Evolutionary conservation across 1,140 invertebrate species (phyloP).

Genomic region (Caenorhabditis inopinata): DNA sequence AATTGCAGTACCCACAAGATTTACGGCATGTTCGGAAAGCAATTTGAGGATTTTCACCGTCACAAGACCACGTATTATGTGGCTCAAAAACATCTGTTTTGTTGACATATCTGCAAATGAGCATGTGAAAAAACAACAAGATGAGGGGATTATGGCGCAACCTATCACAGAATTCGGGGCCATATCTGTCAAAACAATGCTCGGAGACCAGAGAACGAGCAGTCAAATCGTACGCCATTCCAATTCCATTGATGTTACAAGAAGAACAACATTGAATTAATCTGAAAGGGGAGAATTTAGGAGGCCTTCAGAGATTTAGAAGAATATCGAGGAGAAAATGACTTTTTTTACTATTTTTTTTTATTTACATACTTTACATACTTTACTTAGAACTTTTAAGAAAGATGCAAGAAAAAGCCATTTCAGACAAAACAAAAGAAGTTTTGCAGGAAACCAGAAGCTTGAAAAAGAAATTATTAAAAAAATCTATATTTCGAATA

Average conservation of each 20-base stretch:
- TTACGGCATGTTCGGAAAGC: slow-evolving; percentile 48
- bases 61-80: slow-evolving; percentile 42
- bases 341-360: no score
- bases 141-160: neutral
- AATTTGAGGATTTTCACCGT: slow-evolving; percentile 49
- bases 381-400: no score
- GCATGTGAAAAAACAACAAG: neutral
- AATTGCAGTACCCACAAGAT: slow-evolving; percentile 50
- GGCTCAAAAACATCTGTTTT: slow-evolving; percentile 46
- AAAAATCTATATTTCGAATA: no score
- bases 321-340: neutral
- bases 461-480: no score
- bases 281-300: neutral
- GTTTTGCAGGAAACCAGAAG: no score
- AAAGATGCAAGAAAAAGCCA: no score
- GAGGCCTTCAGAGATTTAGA: neutral
- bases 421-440: no score
- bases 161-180: slow-evolving; percentile 38
- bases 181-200: slow-evolving; percentile 48
- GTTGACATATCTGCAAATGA: slow-evolving; percentile 41
- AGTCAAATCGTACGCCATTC: slow-evolving; percentile 47
- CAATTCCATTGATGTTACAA: slow-evolving; percentile 36
- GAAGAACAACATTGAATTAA: slow-evolving; percentile 44
- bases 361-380: no score
- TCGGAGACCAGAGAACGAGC: slow-evolving; percentile 47